Conservation (phyloP, 2,888 invertebrate genomes). For the Drosophila subquinaria region DNA sequence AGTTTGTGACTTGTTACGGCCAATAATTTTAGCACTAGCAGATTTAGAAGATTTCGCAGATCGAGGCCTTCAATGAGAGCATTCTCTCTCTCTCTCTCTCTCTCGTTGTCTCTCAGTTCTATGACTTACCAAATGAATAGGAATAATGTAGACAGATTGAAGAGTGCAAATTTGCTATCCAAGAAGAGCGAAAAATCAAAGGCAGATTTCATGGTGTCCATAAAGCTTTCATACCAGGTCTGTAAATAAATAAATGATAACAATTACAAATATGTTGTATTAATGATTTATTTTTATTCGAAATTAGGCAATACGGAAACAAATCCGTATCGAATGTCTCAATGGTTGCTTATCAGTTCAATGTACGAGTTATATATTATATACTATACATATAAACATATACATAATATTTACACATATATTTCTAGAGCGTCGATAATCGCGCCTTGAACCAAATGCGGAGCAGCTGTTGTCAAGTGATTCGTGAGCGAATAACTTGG, state of each 20-base stretch:
- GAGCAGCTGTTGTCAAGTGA: constrained; percentile 47
- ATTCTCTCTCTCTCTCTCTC: not conserved
- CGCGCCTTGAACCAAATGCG: constrained; percentile 44
- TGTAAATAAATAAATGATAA: constrained; percentile 78
- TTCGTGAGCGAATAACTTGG: constrained; percentile 20
- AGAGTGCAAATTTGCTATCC: constrained; percentile 91
- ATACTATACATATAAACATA: constrained; percentile 10
- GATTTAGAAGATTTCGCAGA: constrained; percentile 39
- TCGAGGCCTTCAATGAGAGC: constrained; percentile 29
- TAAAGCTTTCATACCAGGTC: constrained; percentile 90
- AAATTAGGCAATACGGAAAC: constrained; percentile 53
- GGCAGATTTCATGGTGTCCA: constrained; percentile 89
- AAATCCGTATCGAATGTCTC: constrained; percentile 17
- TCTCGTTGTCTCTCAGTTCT: not conserved
- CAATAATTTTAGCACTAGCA: constrained; percentile 23
- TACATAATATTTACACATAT: constrained; percentile 5
- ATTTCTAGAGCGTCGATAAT: constrained; percentile 40
- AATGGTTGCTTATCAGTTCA: constrained; percentile 54
- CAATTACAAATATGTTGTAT: not conserved
- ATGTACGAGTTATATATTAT: constrained; percentile 6
- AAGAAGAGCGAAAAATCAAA: constrained; percentile 93
- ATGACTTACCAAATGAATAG: constrained; percentile 96
- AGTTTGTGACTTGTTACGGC: constrained; percentile 33
- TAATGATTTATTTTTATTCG: constrained; percentile 11
- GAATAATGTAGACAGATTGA: constrained; percentile 94